These are phyloP conservation scores for Seriola quinqueradiata DNA, from an alignment of 2,113 vertebrate genomes.

Conservation along the genomic window DNA sequence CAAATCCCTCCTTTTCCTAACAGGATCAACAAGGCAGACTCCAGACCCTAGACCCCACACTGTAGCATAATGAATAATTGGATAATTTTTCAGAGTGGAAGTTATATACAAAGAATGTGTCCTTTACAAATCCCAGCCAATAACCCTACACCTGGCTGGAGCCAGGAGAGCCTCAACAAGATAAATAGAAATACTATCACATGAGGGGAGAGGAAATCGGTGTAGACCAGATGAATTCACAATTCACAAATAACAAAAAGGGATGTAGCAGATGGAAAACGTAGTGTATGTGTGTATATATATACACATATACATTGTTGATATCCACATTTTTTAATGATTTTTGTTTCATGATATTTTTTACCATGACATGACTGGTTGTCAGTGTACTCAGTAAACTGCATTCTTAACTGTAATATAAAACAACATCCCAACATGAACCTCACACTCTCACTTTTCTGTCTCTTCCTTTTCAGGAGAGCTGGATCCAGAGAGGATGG, in stretches of 20 bases:
- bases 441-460: neutral
- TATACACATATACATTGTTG: neutral
- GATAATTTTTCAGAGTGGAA: neutral
- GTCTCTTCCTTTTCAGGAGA: slow-evolving; percentile 83
- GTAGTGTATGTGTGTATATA: too few species aligned
- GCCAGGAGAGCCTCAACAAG: neutral
- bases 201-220: neutral
- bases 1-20: slow-evolving; percentile 13
- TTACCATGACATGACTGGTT: neutral
- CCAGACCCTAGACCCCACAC: neutral
- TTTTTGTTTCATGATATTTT: neutral
- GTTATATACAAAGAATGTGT: neutral
- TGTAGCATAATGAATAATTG: neutral
- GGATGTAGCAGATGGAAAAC: too few species aligned
- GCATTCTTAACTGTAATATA: neutral
- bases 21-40: slow-evolving; percentile 8
- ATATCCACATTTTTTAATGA: too few species aligned
- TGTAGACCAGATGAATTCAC: neutral
- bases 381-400: neutral
- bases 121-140: neutral
- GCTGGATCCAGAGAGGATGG: slow-evolving; percentile 95
- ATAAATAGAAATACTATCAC: neutral
- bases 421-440: neutral
- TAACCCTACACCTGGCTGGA: too few species aligned
- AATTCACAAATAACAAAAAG: neutral